A percentile compares a stretch with the other conserved stretches of the same genome.
Conservation (phyloP, 1,140 invertebrate genomes). For the Trinorchestia longiramus region DNA sequence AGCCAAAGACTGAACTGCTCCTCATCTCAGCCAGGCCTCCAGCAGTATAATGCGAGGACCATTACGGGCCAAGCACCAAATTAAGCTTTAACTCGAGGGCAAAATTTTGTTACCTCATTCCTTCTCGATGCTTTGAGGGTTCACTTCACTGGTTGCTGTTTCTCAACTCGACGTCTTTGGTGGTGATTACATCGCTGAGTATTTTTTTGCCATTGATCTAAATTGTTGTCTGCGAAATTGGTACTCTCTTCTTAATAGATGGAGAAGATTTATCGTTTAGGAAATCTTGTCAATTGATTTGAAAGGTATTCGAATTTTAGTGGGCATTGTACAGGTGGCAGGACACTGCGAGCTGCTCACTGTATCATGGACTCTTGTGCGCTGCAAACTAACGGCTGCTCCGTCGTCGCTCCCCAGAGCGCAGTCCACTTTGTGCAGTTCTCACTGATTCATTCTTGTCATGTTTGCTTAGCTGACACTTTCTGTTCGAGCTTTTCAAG, state of each 20-base stretch:
- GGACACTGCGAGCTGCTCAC: neutral
- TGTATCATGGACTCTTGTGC: neutral
- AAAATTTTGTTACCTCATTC: neutral
- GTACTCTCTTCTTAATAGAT: neutral
- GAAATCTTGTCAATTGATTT: neutral
- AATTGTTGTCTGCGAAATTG: neutral
- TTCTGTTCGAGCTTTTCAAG: neutral
- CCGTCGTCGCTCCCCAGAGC: neutral
- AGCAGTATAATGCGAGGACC: conserved; percentile 15
- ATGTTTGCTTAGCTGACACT: neutral
- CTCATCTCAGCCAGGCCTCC: neutral
- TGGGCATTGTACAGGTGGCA: neutral
- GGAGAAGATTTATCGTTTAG: neutral
- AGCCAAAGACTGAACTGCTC: conserved; percentile 8
- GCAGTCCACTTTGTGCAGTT: neutral
- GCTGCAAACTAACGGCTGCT: neutral
- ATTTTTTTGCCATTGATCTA: neutral
- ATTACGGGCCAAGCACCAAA: neutral
- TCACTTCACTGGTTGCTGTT: no score
- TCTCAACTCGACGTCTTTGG: neutral
- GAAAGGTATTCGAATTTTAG: neutral
- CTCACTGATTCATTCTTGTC: neutral
- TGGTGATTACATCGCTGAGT: neutral
- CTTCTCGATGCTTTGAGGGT: neutral
- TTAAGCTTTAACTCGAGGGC: neutral